Conservation (phyloP, 1,140 invertebrate species). For the Papilio xuthus region DNA sequence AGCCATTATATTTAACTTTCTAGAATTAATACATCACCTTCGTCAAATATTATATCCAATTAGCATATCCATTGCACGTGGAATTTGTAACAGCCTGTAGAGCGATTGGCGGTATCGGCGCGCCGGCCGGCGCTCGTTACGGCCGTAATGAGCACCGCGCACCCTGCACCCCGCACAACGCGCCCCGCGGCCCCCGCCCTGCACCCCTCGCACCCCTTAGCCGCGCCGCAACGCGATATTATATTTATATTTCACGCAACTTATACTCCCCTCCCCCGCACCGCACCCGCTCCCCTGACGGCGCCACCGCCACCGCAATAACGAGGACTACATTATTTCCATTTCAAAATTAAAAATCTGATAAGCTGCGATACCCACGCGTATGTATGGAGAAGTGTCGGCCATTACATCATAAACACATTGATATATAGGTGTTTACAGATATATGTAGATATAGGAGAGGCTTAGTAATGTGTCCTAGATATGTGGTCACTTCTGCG, state of each 20-base stretch:
- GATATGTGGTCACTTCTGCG: too few relatives aligned
- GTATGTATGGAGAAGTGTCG: too few relatives aligned
- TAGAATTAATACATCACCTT: not conserved
- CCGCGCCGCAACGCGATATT: slow-evolving; percentile 30
- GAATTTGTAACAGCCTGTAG: slow-evolving; percentile 38
- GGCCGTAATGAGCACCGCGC: slow-evolving; percentile 39
- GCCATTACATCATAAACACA: not conserved
- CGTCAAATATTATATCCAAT: not conserved
- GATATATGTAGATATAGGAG: too few relatives aligned
- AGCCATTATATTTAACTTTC: not conserved
- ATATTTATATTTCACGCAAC: slow-evolving; percentile 21
- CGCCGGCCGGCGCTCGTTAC: slow-evolving; percentile 40
- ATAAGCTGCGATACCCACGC: not conserved
- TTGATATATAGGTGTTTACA: not conserved
- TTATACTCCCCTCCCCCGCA: not conserved
- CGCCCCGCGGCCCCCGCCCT: slow-evolving; percentile 30
- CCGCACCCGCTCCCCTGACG: too few relatives aligned
- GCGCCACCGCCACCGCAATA: not conserved
- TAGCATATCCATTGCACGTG: not conserved
- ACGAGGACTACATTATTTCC: slow-evolving; percentile 30
- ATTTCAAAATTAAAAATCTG: slow-evolving; percentile 1
- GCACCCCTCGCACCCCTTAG: slow-evolving; percentile 8
- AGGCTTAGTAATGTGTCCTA: too few relatives aligned
- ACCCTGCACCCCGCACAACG: slow-evolving; percentile 19
- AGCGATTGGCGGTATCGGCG: slow-evolving; percentile 45